phyloP scores from a whole-genome alignment of 1,140 invertebrate species.

The Drosophila watanabei region DNA sequence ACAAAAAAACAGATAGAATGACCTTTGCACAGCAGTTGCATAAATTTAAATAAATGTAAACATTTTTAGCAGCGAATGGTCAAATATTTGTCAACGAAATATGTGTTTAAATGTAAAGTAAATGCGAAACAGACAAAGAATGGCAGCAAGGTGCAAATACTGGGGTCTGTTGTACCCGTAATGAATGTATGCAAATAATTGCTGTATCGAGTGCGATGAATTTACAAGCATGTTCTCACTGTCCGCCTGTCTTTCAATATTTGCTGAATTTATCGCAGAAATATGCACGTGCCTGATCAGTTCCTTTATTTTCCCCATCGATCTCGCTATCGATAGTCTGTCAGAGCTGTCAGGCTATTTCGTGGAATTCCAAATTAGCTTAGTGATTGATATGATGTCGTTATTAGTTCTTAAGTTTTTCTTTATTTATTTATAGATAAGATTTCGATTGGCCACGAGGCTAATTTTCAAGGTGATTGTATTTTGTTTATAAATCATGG shows the following conservation, averaged over 20 bases:
- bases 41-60: slow-evolving; percentile 28
- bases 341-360: slow-evolving; percentile 17
- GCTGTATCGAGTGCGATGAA: slow-evolving; percentile 11
- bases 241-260: slow-evolving; percentile 16
- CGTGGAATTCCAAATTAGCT: slow-evolving; percentile 12
- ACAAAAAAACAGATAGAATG: neutral
- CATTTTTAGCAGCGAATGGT: slow-evolving; percentile 34
- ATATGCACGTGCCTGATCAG: slow-evolving; percentile 21
- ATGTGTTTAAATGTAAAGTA: slow-evolving; percentile 48
- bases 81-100: slow-evolving; percentile 69
- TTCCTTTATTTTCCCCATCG: neutral
- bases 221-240: slow-evolving; percentile 14
- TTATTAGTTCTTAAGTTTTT: slow-evolving; percentile 1
- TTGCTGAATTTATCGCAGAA: neutral
- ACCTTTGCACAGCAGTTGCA: slow-evolving; percentile 44
- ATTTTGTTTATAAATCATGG: neutral
- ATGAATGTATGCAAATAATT: slow-evolving; percentile 39
- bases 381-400: slow-evolving; percentile 30
- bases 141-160: slow-evolving; percentile 24
- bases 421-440: slow-evolving; percentile 19
- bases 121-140: slow-evolving; percentile 20
- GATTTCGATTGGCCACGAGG: neutral
- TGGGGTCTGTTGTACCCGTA: slow-evolving; percentile 3
- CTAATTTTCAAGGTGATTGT: slow-evolving; percentile 3
- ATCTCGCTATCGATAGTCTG: slow-evolving; percentile 2